Evolutionary conservation across 2,113 vertebrate species (phyloP).

Genomic region (Macquaria australasica): DNA sequence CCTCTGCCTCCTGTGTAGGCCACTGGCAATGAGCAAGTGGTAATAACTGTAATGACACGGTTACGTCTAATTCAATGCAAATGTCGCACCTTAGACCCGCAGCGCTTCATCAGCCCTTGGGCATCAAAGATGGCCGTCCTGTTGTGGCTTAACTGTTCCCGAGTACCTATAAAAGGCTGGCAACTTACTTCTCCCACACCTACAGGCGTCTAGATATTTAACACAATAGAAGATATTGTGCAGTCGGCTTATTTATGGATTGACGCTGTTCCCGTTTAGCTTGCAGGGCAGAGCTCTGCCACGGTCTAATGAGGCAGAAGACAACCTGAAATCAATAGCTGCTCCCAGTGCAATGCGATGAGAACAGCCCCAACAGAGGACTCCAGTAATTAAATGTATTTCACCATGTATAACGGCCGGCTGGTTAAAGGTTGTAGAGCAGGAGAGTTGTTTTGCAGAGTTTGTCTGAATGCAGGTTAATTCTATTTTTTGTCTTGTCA

Average conservation of each 20-base stretch:
- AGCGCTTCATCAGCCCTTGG: background rate
- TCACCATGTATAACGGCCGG: slow-evolving; percentile 43
- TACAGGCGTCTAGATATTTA: slow-evolving; percentile 48
- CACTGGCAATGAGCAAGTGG: slow-evolving; percentile 4
- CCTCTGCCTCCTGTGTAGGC: background rate
- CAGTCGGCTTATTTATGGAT: slow-evolving; percentile 71
- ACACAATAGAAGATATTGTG: slow-evolving; percentile 59
- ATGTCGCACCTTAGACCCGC: slow-evolving; percentile 1
- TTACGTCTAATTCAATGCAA: slow-evolving; percentile 55
- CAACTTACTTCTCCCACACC: slow-evolving; percentile 10
- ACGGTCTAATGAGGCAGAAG: slow-evolving; percentile 78
- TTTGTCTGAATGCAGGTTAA: slow-evolving; percentile 36
- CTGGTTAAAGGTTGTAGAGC: slow-evolving; percentile 61
- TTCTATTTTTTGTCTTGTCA: slow-evolving; percentile 26
- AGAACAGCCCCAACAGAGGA: slow-evolving; percentile 46
- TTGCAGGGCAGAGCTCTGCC: slow-evolving; percentile 67
- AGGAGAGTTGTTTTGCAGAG: slow-evolving; percentile 32
- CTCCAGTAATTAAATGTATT: slow-evolving; percentile 72
- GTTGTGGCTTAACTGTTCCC: slow-evolving; percentile 33
- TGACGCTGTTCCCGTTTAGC: slow-evolving; percentile 61
- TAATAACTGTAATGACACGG: slow-evolving; percentile 43
- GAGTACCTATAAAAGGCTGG: slow-evolving; percentile 23
- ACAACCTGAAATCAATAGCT: slow-evolving; percentile 78
- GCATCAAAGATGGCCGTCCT: background rate
- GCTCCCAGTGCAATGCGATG: slow-evolving; percentile 54